These are phyloP conservation scores for Phoebastria nigripes DNA, from an alignment of 2,797 vertebrate genomes.

Conservation along the genomic window DNA sequence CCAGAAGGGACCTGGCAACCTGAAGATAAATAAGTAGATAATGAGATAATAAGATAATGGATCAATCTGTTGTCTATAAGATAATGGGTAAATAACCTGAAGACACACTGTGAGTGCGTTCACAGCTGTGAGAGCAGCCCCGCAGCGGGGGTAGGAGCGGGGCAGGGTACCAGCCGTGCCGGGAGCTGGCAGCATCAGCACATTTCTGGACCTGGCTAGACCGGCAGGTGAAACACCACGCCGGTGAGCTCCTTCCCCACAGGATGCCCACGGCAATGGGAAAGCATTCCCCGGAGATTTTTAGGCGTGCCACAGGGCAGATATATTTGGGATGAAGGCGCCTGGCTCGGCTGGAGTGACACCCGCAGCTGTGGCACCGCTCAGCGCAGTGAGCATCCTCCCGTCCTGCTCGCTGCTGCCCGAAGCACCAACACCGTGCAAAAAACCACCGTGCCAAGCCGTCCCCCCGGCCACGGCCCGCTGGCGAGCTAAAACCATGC, in stretches of 20 bases:
- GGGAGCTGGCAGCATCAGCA: neutral
- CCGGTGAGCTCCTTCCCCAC: neutral
- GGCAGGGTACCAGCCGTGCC: neutral
- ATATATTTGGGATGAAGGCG: slow-evolving; percentile 2
- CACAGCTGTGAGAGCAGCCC: neutral
- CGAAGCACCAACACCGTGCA: rapidly evolving
- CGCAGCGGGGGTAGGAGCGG: rapidly evolving
- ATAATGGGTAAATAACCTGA: neutral
- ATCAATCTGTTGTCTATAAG: neutral
- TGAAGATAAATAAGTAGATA: neutral
- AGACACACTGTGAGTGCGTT: neutral
- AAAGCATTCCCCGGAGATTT: neutral
- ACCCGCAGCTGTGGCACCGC: neutral
- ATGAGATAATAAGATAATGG: neutral
- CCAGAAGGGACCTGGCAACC: neutral
- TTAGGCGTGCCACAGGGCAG: neutral
- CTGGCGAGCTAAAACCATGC: rapidly evolving
- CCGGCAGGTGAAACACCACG: neutral
- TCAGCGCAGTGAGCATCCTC: neutral
- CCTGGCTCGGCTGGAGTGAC: neutral
- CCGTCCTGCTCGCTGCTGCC: neutral
- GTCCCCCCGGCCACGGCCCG: neutral
- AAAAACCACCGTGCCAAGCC: neutral
- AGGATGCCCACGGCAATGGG: rapidly evolving
- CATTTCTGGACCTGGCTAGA: neutral